These are phyloP conservation scores for Papilio polyxenes DNA, from an alignment of 1,140 invertebrate species.

Conservation along the genomic window DNA sequence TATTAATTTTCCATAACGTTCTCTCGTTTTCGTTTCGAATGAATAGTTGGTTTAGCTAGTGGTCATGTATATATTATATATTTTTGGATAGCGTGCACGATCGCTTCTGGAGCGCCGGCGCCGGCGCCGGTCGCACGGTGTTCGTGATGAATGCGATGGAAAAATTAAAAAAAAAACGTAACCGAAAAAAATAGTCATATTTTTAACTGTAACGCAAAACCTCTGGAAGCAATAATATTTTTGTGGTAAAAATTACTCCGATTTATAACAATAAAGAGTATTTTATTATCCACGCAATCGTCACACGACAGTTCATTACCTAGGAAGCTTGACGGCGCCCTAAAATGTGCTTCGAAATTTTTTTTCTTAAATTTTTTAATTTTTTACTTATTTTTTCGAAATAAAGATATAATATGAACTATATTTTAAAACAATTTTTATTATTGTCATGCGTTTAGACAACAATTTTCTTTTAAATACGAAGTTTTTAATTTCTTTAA, in stretches of 20 bases:
- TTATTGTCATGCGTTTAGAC: too few species aligned
- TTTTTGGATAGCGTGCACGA: slow-evolving; percentile 77
- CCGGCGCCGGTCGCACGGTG: slow-evolving; percentile 53
- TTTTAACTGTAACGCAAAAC: slow-evolving; percentile 73
- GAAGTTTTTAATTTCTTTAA: background rate
- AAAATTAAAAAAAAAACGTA: slow-evolving; percentile 38
- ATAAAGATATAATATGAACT: background rate
- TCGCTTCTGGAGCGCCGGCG: slow-evolving; percentile 67
- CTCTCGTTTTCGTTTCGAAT: slow-evolving; percentile 65
- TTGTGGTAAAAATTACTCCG: slow-evolving; percentile 73
- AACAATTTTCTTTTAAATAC: background rate
- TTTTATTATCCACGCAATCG: slow-evolving; percentile 75
- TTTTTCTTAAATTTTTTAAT: slow-evolving; percentile 38
- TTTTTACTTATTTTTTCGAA: slow-evolving; percentile 39
- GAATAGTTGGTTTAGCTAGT: slow-evolving; percentile 79
- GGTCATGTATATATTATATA: slow-evolving; percentile 77
- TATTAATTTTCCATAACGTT: slow-evolving; percentile 78
- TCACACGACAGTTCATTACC: slow-evolving; percentile 65
- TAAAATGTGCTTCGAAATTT: slow-evolving; percentile 58
- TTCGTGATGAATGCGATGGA: slow-evolving; percentile 53
- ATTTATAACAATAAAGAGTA: slow-evolving; percentile 72
- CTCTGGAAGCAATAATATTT: slow-evolving; percentile 79
- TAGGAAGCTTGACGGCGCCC: slow-evolving; percentile 73
- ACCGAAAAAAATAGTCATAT: slow-evolving; percentile 59
- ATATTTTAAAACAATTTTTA: background rate